Evolutionary conservation across 1,140 invertebrate genomes (phyloP).

Genomic region (Andrena cerasifolii): DNA sequence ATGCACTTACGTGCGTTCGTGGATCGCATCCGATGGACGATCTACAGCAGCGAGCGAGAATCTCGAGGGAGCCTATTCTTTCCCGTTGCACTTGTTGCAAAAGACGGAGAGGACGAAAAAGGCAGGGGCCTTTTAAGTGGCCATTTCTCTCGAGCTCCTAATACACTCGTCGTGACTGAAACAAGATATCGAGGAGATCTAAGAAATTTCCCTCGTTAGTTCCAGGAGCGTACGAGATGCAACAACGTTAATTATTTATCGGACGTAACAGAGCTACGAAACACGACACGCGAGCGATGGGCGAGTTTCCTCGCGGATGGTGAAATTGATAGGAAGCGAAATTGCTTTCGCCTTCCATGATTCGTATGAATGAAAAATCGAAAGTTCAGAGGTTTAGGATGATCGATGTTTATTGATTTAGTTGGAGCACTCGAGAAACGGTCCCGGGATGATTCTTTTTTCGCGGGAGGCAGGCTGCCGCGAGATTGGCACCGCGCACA

Average conservation of each 20-base stretch:
- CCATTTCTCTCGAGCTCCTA: neutral
- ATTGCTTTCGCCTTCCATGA: no score
- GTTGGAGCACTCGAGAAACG: neutral
- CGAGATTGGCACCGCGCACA: conserved; percentile 14
- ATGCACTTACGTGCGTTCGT: neutral
- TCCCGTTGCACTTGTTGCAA: neutral
- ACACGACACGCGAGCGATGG: no score
- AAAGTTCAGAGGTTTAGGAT: no score
- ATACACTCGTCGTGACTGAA: neutral
- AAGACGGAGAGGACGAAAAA: neutral
- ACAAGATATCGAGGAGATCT: neutral
- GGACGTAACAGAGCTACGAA: no score
- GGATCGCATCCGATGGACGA: neutral
- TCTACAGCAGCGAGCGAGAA: neutral
- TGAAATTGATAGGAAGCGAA: no score
- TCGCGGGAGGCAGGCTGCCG: conserved; percentile 2
- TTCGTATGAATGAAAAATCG: no score
- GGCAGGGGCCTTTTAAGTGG: neutral
- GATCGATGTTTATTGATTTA: no score
- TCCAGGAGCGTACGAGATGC: neutral
- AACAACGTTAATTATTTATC: no score
- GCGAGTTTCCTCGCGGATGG: no score
- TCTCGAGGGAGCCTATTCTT: neutral
- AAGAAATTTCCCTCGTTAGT: neutral
- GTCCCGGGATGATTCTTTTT: neutral